Evolutionary conservation across 2,113 vertebrate genomes (phyloP), one percentile per base, ranked within the genome.

Genomic region (Sterna hirundo): DNA sequence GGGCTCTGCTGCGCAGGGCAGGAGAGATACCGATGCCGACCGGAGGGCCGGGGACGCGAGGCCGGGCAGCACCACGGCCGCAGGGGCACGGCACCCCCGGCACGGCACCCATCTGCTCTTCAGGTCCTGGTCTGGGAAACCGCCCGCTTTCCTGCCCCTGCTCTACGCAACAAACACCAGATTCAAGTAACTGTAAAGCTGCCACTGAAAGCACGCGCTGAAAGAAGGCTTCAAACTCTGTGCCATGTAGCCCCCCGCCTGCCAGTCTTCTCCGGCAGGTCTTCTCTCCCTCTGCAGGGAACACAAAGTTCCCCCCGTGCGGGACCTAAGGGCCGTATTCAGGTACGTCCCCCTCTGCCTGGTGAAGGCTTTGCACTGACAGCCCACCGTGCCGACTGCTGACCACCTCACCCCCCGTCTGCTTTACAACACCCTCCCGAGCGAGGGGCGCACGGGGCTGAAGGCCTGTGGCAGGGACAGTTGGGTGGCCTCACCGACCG

Each of bases 31-130:
- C 49, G 1, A 3, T 0, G 69, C 52, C 13, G 34, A 2, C 14
- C 5, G 1, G 27, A 34, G 69, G 1, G 55, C 19, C 0, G 0
- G 7, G 29, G 27, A 13, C 38, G 27, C 0, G 2, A 10, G 72
- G 42, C 57, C 0, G 0, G 34, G 76, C 42, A 57, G 58, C 42
- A 19, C 32, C 1, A 2, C 1, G 3, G 29, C 30, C 2, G 0
- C 58, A 22, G 57, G 20, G 29, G 21, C 60, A 32, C 6, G 5
- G 65, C 70, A 36, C 25, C 27, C 6, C 22, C 10, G 8, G 60
- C n/a, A 44, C 4, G 0, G 74, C 68, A 55, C 19, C 51, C 25
- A 5, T 8, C 51, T 29, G 87, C 40, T 44, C 72, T 26, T 22
- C 42, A 8, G 69, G 54, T 17, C 62, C 77, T 10, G 3, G 1